Evolutionary conservation across 2,888 invertebrate genomes (phyloP), one percentile per base, ranked within the genome.

Genomic region (Piscicola geometra): DNA sequence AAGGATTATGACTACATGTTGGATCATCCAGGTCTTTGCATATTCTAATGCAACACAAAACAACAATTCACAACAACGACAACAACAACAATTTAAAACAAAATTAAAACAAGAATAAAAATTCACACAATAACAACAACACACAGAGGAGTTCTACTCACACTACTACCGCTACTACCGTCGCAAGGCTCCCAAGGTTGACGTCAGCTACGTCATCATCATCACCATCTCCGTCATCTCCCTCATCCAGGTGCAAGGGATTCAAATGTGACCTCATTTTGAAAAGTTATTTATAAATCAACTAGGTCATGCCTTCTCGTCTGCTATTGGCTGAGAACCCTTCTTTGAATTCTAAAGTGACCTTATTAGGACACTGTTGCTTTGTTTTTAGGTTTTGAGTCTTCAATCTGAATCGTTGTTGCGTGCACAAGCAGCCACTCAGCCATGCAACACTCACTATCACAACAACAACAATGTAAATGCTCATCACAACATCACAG

Each of bases 1-100:
- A 88, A 88, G 18, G 94, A 95, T 85, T 95, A 95, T 84, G 92
- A 95, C 85, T 94, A 95, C 86, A 94, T 95, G 93, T 87, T 95
- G 87, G 95, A 96, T 84, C 92, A 96, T 86, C 95, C 95, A 1
- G 92, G 86, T 85, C 81, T 81, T 33, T 33, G 28, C 21, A 15
- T 47, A 47, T 47, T 21, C 21, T 15, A 15, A 15, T 15, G 21
- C 21, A 47, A 15, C 21, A 15, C 21, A 15, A 47, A 47, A 47
- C 9, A 47, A 47, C 50, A 15, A 15, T 47, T 47, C 50, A 15
- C 50, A 47, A 47, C 21, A 47, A 15, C 9, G 50, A 15, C 21
- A 47, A 47, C 9, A 47, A 9, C 50, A 15, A 47, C 21, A 47
- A 47, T 47, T 47, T 25, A n/a, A 32, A n/a, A 25, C 33, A 68